Evolutionary conservation across 2,888 invertebrate species (phyloP).

Genomic region (Pherbina coryleti): DNA sequence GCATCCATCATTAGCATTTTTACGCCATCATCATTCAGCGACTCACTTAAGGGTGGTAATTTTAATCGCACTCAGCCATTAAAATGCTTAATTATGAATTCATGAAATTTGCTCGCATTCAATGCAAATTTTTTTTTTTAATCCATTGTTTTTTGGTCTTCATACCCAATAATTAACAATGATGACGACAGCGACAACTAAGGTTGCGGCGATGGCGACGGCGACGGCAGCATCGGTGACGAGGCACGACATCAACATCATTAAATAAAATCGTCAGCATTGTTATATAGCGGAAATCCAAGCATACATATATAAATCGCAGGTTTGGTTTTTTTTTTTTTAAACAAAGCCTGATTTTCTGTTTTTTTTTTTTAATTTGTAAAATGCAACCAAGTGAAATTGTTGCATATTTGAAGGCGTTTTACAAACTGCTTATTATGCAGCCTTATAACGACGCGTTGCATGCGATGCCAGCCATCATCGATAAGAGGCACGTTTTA

Average conservation of each 20-base stretch:
- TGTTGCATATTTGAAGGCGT: conserved; percentile 22
- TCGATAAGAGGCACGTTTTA: not conserved
- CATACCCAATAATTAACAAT: conserved; percentile 8
- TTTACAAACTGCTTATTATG: not conserved
- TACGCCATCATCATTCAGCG: conserved; percentile 23
- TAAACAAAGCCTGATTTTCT: not conserved
- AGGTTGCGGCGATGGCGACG: not conserved
- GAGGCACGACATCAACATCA: conserved; percentile 18
- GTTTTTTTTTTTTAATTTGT: not conserved
- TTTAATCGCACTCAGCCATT: conserved; percentile 38
- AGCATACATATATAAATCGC: too few relatives aligned
- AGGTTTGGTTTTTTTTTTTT: not conserved
- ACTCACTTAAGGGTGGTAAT: conserved; percentile 38
- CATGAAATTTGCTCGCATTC: conserved; percentile 18
- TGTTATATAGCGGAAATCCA: not conserved
- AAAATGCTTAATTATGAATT: conserved; percentile 39
- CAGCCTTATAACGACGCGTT: not conserved
- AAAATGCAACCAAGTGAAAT: conserved; percentile 2
- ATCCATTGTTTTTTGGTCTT: not conserved
- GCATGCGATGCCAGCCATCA: not conserved
- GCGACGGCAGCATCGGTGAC: not conserved
- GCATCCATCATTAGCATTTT: conserved; percentile 39
- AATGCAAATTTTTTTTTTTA: not conserved
- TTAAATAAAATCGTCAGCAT: conserved; percentile 25
- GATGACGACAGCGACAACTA: not conserved